These are phyloP conservation scores for Pitangus sulphuratus DNA, from an alignment of 2,797 vertebrate species.

Conservation along the genomic window DNA sequence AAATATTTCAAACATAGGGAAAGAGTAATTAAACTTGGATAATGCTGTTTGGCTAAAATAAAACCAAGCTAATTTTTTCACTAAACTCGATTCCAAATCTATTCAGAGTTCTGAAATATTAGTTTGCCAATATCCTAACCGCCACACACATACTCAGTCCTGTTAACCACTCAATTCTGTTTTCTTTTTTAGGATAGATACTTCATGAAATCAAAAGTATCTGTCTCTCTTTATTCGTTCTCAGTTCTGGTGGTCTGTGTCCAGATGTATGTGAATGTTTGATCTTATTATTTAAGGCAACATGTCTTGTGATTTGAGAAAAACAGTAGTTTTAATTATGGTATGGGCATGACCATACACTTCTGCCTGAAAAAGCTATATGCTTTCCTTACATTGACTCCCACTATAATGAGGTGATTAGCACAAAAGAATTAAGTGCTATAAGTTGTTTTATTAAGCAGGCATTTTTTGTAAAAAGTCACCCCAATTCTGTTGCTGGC, in stretches of 20 bases:
- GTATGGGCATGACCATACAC: not conserved
- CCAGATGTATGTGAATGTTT: not conserved
- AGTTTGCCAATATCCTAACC: not conserved
- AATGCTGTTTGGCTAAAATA: not conserved
- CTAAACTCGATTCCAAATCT: not conserved
- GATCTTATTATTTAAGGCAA: not conserved
- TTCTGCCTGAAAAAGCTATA: not conserved
- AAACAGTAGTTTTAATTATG: not conserved
- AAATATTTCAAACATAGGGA: not conserved
- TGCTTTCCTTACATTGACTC: not conserved
- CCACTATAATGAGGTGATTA: not conserved
- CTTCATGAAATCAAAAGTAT: not conserved
- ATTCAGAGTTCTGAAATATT: not conserved
- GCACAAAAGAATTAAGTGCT: not conserved
- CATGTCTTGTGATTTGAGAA: not conserved
- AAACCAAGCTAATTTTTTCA: not conserved
- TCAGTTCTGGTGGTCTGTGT: not conserved
- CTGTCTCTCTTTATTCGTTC: not conserved
- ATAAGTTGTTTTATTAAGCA: not conserved
- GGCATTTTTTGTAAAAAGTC: not conserved
- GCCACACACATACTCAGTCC: not conserved
- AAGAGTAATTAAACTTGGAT: not conserved
- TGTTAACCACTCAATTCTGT: not conserved
- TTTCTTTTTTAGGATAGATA: not conserved
- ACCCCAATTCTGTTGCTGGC: not conserved